A percentile compares a stretch with the other conserved stretches of the same genome.
phyloP scores from a whole-genome alignment of 2,797 vertebrate species.

The Thunnus albacares region DNA sequence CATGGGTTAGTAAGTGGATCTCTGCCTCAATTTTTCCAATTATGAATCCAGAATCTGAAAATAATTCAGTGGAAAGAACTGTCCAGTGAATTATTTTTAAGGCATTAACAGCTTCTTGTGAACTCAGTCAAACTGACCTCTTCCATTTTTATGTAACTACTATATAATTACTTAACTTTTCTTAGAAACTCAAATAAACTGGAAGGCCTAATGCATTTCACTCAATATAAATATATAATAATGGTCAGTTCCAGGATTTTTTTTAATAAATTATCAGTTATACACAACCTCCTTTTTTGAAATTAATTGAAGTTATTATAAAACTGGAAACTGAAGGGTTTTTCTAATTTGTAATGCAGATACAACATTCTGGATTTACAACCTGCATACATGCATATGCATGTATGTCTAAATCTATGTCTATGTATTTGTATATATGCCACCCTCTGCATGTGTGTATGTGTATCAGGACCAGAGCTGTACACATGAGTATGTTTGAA shows the following conservation, averaged over 20 bases:
- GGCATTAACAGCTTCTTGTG: conserved; percentile 44
- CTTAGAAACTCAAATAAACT: conserved; percentile 43
- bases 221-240: conserved; percentile 36
- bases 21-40: conserved; percentile 44
- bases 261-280: conserved; percentile 46
- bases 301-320: conserved; percentile 33
- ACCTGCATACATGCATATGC: too few relatives aligned
- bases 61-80: too few relatives aligned
- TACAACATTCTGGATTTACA: conserved; percentile 6
- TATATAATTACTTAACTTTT: conserved; percentile 54
- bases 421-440: too few relatives aligned
- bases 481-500: background rate
- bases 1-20: background rate
- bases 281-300: conserved; percentile 22
- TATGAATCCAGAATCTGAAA: conserved; percentile 26
- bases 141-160: conserved; percentile 43
- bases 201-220: conserved; percentile 16
- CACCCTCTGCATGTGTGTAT: too few relatives aligned
- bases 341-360: background rate
- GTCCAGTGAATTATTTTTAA: conserved; percentile 47
- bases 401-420: too few relatives aligned
- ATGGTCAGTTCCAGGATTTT: conserved; percentile 51
- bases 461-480: too few relatives aligned
- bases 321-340: conserved; percentile 23
- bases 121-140: conserved; percentile 42